Conservation (phyloP, 2,888 invertebrate genomes). For the Tiliacea aurago region DNA sequence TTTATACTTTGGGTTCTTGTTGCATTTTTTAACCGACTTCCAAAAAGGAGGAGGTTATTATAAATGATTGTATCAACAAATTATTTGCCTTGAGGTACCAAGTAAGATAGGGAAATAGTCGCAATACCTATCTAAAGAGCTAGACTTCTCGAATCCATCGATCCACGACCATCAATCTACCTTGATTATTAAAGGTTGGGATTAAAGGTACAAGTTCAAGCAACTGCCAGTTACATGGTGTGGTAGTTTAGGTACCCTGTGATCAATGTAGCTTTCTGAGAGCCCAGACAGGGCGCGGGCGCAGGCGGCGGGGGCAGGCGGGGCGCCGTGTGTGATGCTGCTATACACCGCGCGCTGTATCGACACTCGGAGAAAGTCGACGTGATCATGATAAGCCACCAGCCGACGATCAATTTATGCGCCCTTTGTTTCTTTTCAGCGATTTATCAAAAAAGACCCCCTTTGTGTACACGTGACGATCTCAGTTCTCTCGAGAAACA, state of each 20-base stretch:
- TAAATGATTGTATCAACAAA: background rate
- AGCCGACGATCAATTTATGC: slow-evolving; percentile 86
- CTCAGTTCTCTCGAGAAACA: slow-evolving; percentile 64
- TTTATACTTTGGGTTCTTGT: background rate
- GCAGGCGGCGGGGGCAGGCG: slow-evolving; percentile 45
- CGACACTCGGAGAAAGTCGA: slow-evolving; percentile 86
- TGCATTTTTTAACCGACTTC: too few relatives aligned
- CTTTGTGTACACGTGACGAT: slow-evolving; percentile 70
- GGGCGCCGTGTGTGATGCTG: slow-evolving; percentile 68
- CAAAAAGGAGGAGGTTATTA: too few relatives aligned
- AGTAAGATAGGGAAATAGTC: background rate
- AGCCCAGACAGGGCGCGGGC: slow-evolving; percentile 50
- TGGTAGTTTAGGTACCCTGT: slow-evolving; percentile 41
- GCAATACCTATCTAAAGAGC: background rate
- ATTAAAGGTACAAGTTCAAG: slow-evolving; percentile 52
- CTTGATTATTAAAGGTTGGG: slow-evolving; percentile 41
- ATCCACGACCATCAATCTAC: slow-evolving; percentile 40
- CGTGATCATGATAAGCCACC: slow-evolving; percentile 86
- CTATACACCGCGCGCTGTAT: slow-evolving; percentile 66
- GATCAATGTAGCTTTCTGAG: slow-evolving; percentile 64
- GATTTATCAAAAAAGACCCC: slow-evolving; percentile 86
- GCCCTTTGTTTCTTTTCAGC: slow-evolving; percentile 89
- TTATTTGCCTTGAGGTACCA: background rate
- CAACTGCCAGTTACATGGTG: slow-evolving; percentile 38
- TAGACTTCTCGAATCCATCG: slow-evolving; percentile 16